phyloP scores from a whole-genome alignment of 2,888 invertebrate species.

The Drosophila buzzatii region DNA sequence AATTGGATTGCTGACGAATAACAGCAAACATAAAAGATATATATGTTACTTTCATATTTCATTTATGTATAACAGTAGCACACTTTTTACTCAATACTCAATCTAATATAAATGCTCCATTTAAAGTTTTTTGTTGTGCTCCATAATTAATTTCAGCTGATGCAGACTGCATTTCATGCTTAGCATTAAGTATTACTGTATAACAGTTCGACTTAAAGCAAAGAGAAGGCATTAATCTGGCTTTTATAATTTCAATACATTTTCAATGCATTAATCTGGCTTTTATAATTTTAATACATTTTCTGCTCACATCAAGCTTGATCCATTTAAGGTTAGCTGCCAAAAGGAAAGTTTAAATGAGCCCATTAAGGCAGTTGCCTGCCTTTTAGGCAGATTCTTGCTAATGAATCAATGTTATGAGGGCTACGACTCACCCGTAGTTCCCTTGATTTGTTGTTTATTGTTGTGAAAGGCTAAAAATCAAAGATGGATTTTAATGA shows the following conservation, averaged over 20 bases:
- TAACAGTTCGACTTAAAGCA: background rate
- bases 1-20: too few relatives aligned
- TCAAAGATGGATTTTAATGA: constrained; percentile 74
- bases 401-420: constrained; percentile 10
- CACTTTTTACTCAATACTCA: background rate
- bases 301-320: background rate
- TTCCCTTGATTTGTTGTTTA: constrained; percentile 6
- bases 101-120: too few relatives aligned
- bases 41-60: too few relatives aligned
- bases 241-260: background rate
- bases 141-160: too few relatives aligned
- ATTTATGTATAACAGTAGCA: background rate
- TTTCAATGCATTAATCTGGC: background rate
- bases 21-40: too few relatives aligned
- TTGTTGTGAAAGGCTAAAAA: constrained; percentile 62
- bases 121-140: too few relatives aligned
- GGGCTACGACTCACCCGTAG: constrained; percentile 2
- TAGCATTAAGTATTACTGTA: background rate
- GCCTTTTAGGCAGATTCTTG: background rate
- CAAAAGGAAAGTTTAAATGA: background rate
- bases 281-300: background rate
- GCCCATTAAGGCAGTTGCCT: background rate
- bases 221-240: background rate
- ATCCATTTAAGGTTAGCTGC: background rate
- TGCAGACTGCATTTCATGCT: too few relatives aligned